Conservation (phyloP, 1,140 invertebrate genomes). For the Stenopsyche tienmushanensis region DNA sequence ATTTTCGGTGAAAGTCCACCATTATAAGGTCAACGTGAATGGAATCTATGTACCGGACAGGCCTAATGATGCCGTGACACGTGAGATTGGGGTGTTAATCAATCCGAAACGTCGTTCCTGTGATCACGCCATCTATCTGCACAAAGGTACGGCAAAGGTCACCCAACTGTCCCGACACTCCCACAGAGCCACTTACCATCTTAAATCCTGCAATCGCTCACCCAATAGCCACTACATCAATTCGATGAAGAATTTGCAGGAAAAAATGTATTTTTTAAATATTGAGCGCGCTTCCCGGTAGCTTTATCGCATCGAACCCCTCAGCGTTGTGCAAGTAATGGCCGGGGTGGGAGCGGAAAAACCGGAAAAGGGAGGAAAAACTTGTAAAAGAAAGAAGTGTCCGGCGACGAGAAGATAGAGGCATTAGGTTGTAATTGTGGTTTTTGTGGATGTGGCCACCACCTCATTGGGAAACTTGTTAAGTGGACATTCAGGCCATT, state of each 20-base stretch:
- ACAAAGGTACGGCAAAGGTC: constrained; percentile 7
- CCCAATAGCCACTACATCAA: not conserved
- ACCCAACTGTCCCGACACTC: not conserved
- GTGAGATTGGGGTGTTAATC: constrained; percentile 25
- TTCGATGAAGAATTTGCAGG: not conserved
- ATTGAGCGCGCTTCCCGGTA: too few relatives aligned
- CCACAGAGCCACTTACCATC: constrained; percentile 5
- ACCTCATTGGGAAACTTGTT: constrained; percentile 39
- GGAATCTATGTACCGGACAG: too few relatives aligned
- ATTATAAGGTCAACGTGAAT: too few relatives aligned
- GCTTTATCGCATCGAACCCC: too few relatives aligned
- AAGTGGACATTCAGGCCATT: constrained; percentile 38
- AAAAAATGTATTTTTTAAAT: too few relatives aligned
- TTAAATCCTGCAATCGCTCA: not conserved
- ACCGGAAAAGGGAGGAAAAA: constrained; percentile 2
- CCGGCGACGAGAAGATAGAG: constrained; percentile 37
- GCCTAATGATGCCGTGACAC: constrained; percentile 22
- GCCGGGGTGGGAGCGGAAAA: not conserved
- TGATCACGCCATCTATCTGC: constrained; percentile 14
- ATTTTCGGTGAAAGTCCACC: too few relatives aligned
- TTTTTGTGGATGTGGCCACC: constrained; percentile 19
- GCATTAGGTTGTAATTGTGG: constrained; percentile 42
- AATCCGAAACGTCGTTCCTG: constrained; percentile 19
- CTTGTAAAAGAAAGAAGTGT: constrained; percentile 34
- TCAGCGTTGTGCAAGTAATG: not conserved